A percentile compares a stretch with the other conserved stretches of the same genome.
Evolutionary conservation across 2,797 vertebrate species (phyloP).

Genomic region (Chaetophractus vellerosus): DNA sequence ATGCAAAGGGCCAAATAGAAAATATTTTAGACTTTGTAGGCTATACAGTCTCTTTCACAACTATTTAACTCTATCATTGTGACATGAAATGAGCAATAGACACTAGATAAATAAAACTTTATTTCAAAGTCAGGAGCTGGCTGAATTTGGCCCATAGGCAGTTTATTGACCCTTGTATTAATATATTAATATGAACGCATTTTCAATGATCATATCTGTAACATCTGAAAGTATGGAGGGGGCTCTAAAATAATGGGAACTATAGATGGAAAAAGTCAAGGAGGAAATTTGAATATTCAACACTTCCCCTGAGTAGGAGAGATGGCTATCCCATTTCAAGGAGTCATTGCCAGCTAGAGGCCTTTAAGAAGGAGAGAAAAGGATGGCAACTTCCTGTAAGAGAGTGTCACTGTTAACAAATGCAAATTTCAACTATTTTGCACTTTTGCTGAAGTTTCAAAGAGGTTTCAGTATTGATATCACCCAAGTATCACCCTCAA

Average conservation of each 20-base stretch:
- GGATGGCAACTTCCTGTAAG: neutral
- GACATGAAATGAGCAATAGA: neutral
- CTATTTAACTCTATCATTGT: neutral
- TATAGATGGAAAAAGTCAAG: neutral
- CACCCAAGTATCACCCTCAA: neutral
- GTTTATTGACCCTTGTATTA: neutral
- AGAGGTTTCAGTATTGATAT: conserved; percentile 1
- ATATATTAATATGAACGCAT: neutral
- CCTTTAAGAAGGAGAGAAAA: neutral
- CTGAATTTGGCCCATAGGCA: neutral
- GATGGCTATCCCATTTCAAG: neutral
- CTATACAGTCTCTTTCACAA: neutral
- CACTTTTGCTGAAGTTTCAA: conserved; percentile 4
- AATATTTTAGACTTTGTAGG: neutral
- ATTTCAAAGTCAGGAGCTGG: neutral
- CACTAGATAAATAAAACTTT: neutral
- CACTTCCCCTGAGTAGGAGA: neutral
- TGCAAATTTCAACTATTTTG: neutral
- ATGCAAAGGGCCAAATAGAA: neutral
- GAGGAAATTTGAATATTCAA: neutral
- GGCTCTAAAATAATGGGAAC: neutral
- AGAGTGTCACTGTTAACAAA: neutral
- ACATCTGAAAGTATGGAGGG: neutral
- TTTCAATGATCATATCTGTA: neutral
- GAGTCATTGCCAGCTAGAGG: neutral